Base-by-base conservation (phyloP, 2,888 invertebrate species). In the Stenolophus ochropezus region DNA sequence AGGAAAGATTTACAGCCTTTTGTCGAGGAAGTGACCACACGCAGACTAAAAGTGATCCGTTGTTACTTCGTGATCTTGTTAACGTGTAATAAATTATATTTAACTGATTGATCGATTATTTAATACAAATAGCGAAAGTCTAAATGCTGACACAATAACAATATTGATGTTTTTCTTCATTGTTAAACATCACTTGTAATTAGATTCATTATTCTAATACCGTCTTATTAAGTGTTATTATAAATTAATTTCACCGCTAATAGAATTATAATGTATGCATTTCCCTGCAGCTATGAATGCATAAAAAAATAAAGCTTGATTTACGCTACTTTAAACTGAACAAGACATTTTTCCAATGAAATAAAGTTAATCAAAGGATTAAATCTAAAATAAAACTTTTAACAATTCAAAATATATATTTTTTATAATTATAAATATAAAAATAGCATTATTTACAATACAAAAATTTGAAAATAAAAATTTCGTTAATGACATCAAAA, bases 91-190 rank as follows among this genome's bases (percentile, higher is more conserved):
- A 69, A 79, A 79, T 79, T 69, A 79, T 21, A 69, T 79, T 79
- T 53, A 71, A 79, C 16, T 79, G 79, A 79, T 51, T 53, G 69
- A 79, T 79, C 51, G 79, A 79, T 69, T 71, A 79, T 79, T 71
- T 69, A 53, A 79, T 33, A 69, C n/a, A 79, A 69, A 61, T 77
- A 79, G 69, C 79, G 79, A 79, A 79, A 79, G 79, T 79, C 27
- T 76, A 27, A 21, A 51, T 53, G 42, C 69, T 69, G 42, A 51
- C 25, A 71, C 18, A 16, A 23, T 76, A 61, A 23, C 61, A 61
- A 61, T 47, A 61, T 74, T 21, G 5, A 42, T n/a, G 20, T 33
- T 42, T 42, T 42, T 42, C 8, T 42, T 42, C 33, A 42, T 42
- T 42, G 33, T 42, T 42, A 42, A 3, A 42, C 58, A 61, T 47